These are phyloP conservation scores for Xyliphius kryptos DNA, from an alignment of 2,113 vertebrate species.

Conservation along the genomic window DNA sequence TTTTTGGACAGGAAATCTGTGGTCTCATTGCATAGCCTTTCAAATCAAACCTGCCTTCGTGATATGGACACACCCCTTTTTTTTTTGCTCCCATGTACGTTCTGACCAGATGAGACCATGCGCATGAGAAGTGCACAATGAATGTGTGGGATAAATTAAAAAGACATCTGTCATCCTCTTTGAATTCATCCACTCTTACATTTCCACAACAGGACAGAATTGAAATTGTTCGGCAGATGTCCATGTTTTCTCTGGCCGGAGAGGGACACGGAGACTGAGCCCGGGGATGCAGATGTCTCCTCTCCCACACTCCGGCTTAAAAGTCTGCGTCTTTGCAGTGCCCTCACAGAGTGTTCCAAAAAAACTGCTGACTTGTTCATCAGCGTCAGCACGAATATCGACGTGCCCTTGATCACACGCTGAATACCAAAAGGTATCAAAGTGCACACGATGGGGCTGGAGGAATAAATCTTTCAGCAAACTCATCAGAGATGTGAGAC, in stretches of 20 bases:
- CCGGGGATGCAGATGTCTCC: conserved; percentile 38
- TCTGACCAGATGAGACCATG: too few relatives aligned
- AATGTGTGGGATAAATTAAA: conserved; percentile 63
- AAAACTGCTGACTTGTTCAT: conserved; percentile 13
- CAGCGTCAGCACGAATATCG: conserved; percentile 9
- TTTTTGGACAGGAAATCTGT: too few relatives aligned
- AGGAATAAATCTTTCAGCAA: too few relatives aligned
- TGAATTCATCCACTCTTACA: conserved; percentile 58
- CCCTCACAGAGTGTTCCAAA: conserved; percentile 1
- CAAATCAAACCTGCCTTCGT: too few relatives aligned
- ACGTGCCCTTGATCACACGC: conserved; percentile 18
- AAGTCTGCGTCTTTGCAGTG: conserved; percentile 2
- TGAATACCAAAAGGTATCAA: too few relatives aligned
- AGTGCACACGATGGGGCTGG: too few relatives aligned
- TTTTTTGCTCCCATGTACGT: too few relatives aligned
- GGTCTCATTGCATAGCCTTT: too few relatives aligned
- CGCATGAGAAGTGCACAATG: too few relatives aligned
- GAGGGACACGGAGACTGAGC: conserved; percentile 32
- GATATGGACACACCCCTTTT: too few relatives aligned
- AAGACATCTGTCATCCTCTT: conserved; percentile 52
- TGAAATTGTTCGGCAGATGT: conserved; percentile 68
- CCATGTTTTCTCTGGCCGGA: conserved; percentile 62
- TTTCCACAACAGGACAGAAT: conserved; percentile 63
- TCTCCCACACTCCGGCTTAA: conserved; percentile 19
- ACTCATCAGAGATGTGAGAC: conserved; percentile 8